Percentiles rank a stretch among this genome's conserved stretches.
phyloP scores from a whole-genome alignment of 2,113 vertebrate species.

The Stegostoma tigrinum region DNA sequence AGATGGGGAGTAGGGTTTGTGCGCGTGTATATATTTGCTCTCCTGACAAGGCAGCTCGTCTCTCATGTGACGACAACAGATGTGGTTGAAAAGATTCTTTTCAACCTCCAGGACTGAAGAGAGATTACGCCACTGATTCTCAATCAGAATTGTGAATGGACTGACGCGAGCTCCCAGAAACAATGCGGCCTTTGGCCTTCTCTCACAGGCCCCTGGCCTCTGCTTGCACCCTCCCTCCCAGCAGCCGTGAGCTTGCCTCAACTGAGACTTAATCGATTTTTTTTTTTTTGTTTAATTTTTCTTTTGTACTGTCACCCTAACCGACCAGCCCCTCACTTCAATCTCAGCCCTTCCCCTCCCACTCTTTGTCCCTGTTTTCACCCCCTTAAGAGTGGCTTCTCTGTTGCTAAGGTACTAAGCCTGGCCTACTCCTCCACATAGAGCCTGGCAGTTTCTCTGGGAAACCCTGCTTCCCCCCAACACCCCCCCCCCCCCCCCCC shows the following conservation, averaged over 20 bases:
- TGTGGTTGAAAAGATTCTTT: neutral
- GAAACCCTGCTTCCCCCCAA: too few relatives aligned
- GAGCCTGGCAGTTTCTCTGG: too few relatives aligned
- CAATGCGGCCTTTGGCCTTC: neutral
- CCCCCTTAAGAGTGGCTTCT: too few relatives aligned
- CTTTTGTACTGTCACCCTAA: too few relatives aligned
- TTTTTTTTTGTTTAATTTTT: too few relatives aligned
- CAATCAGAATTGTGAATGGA: neutral
- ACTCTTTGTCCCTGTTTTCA: too few relatives aligned
- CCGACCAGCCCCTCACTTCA: neutral
- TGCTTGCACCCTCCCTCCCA: neutral
- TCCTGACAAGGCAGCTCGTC: neutral
- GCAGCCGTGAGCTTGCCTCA: too few relatives aligned
- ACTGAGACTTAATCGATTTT: neutral
- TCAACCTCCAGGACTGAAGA: neutral
- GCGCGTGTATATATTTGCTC: neutral
- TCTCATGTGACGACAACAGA: neutral
- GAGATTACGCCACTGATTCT: neutral
- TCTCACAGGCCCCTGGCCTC: neutral
- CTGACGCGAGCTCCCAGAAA: too few relatives aligned
- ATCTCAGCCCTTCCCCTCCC: neutral
- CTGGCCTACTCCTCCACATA: too few relatives aligned
- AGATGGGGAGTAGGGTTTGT: neutral
- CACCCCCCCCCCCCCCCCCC: too few relatives aligned
- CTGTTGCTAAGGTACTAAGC: too few relatives aligned